Evolutionary conservation across 2,888 invertebrate genomes (phyloP), one percentile per base, ranked within the genome.

Genomic region (Metopia argyrocephala): DNA sequence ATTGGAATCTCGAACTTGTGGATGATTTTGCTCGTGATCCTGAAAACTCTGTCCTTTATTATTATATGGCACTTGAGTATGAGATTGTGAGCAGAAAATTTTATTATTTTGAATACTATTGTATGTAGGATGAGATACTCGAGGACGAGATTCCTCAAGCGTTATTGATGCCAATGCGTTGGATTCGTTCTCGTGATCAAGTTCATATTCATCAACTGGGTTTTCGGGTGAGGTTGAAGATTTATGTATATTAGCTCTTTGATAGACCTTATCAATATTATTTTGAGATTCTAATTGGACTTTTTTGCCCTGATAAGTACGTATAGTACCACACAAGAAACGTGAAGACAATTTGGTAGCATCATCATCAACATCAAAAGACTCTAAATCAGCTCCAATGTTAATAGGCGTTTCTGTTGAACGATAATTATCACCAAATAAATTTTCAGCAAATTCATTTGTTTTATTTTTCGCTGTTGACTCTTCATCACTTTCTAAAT

Each of bases 361-460:
- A 66, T 76, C 76, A 45, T 76, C 71, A n/a, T n/a, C 78, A 21
- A 21, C 66, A 18, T 81, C 65, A 4, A 48, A 70, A 52, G 65
- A 52, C 18, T 74, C 74, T 28, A 70, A n/a, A 9, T 70, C 54
- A 5, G 27, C 46, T 23, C 65, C 57, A 50, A 38, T 46, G 46
- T 74, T 64, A 18, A 81, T 50, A 1, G 78, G 78, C 20, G 81
- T 78, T 21, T 45, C 59, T 15, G 81, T 78, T 0, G 70, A 2
- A 1, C 78, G 74, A 75, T 81, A 78, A 70, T 20, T 81, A 18
- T 81, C 78, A n/a, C 50, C 52, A 78, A 81, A 81, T 62, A 81
- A 66, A 46, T 78, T 78, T 50, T 68, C 70, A 0, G 2, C 15
- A 3, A 15, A 38, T 15, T 57, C 28, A n/a, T 6, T 18, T 7